phyloP scores from a whole-genome alignment of 1,140 invertebrate species.

The Euglossa dilemma region DNA sequence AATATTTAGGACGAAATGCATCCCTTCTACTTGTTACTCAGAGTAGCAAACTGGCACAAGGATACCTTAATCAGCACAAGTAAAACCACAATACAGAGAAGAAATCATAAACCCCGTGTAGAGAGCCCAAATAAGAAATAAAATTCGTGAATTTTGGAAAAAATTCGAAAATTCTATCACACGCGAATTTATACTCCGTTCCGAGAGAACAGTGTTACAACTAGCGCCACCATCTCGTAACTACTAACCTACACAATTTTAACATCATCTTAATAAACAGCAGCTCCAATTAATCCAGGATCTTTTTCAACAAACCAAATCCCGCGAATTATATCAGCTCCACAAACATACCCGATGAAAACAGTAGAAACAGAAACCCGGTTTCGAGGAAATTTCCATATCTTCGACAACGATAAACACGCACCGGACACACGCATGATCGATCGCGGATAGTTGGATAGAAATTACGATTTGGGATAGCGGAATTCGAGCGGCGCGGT shows the following conservation, averaged over 20 bases:
- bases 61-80: too few species aligned
- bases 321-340: not conserved
- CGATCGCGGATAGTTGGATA: not conserved
- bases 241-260: not conserved
- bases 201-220: too few species aligned
- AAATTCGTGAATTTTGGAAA: too few species aligned
- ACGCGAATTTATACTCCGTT: too few species aligned
- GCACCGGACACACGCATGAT: not conserved
- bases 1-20: too few species aligned
- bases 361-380: not conserved
- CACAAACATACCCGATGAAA: not conserved
- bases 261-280: too few species aligned
- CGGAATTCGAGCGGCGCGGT: not conserved
- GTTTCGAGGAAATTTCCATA: not conserved
- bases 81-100: too few species aligned
- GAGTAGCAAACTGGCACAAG: too few species aligned
- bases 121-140: too few species aligned
- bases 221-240: not conserved
- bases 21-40: too few species aligned
- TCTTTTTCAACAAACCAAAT: not conserved
- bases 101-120: too few species aligned
- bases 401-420: not conserved
- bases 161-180: too few species aligned
- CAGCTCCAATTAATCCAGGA: not conserved
- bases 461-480: constrained; percentile 4